Evolutionary conservation across 1,140 invertebrate species (phyloP).

Genomic region (Drosophila leontia): DNA sequence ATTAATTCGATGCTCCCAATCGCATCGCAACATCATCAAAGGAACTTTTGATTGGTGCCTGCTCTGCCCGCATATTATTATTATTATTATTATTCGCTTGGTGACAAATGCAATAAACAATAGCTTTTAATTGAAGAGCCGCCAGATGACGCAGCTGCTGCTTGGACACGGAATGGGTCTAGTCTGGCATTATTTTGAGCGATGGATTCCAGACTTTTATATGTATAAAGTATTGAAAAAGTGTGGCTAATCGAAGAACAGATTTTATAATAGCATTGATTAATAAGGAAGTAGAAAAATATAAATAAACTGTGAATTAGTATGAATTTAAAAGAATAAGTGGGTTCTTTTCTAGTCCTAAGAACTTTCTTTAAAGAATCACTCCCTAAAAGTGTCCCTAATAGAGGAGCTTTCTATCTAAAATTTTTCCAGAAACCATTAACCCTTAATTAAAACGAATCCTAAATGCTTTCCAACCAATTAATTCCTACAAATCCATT

Average conservation of each 20-base stretch:
- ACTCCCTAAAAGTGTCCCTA: neutral
- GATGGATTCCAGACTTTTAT: conserved; percentile 9
- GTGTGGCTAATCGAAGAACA: conserved; percentile 5
- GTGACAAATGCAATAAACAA: conserved; percentile 79
- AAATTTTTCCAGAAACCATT: neutral
- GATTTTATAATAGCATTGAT: neutral
- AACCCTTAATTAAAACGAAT: neutral
- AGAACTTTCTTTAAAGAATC: neutral
- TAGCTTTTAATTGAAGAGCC: conserved; percentile 67
- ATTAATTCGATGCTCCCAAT: conserved; percentile 49
- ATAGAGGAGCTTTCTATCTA: no score
- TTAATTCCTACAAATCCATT: neutral
- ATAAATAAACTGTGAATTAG: neutral
- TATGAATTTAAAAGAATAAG: neutral
- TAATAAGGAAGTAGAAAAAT: no score
- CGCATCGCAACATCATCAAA: conserved; percentile 59
- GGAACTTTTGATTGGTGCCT: conserved; percentile 54
- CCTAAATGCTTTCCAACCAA: neutral
- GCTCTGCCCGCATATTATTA: conserved; percentile 51
- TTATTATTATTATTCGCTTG: conserved; percentile 20
- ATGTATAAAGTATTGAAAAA: neutral
- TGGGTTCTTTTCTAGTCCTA: neutral
- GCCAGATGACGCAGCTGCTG: conserved; percentile 33
- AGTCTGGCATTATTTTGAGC: conserved; percentile 3
- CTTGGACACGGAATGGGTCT: conserved; percentile 23